Evolutionary conservation across 2,888 invertebrate genomes (phyloP), one percentile per base, ranked within the genome.

Genomic region (Orthonychiurus folsomi): DNA sequence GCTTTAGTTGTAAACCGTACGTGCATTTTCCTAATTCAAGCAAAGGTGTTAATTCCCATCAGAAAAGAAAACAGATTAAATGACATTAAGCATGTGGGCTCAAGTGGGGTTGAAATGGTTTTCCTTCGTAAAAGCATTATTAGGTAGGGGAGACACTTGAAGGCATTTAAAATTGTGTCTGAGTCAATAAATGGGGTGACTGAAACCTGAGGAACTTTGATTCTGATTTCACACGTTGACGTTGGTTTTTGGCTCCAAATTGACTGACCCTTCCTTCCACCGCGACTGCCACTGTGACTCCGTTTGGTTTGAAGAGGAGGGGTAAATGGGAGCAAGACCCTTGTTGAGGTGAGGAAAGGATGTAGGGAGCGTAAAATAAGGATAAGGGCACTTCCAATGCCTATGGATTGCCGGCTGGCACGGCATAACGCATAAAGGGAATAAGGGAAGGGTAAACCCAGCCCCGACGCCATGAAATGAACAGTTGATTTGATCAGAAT

Each of bases 41-140:
- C 5, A 25, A 20, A 23, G 60, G 56, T 37, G 27, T 28, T 55
- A 56, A 56, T 56, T 50, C 50, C 50, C 27, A 56, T 26, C 50
- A 56, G 61, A 56, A 56, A 37, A 55, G 20, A 50, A 57, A 47
- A 56, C 56, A 56, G 56, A 56, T 56, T 52, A 50, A 56, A 56
- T 56, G 57, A 54, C 21, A 54, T 24, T 24, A 50, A 54, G 54
- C 54, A 54, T 54, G 18, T 54, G 54, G 3, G 54, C 25, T 20
- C 3, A 24, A 54, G 25, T 18, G 23, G 21, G 54, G n/a, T 21
- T 54, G 15, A 20, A 54, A 18, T 54, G 15, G 54, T 20, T 54
- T 18, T 23, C n/a, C 54, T 24, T 23, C 25, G 25, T 21, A 54
- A 24, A 24, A 54, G 54, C 21, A 24, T 24, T 18, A 24, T 54